Base-by-base conservation (phyloP, 2,888 invertebrate species). In the Mechanitis messenoides region DNA sequence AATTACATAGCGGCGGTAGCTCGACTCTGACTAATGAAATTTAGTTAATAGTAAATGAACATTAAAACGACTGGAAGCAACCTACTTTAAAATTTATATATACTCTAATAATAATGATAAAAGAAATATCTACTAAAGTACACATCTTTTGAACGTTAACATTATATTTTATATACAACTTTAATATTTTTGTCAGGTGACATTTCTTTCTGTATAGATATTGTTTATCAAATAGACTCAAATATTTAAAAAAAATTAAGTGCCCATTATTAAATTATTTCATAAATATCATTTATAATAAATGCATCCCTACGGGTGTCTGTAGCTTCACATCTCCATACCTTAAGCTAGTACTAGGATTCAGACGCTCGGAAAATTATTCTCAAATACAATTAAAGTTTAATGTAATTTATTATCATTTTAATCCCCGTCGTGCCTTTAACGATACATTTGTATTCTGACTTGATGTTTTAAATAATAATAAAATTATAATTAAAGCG, bases 331-430 rank as follows among this genome's bases (percentile, higher is more conserved):
- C 76, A 80, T 78, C 80, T 77, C 71, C 75, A 78, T 78, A 81
- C 74, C 82, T 75, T 73, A 73, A 83, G 76, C 76, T 76, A 80
- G 76, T 81, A 83, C 83, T 81, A 84, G 84, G 81, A 86, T 83
- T 83, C 88, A 86, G 86, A 82, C 84, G 85, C 84, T 81, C 80
- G 88, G 88, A 88, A 90, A 90, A 90, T 90, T 88, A 87, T 87
- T 74, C 81, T 81, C 78, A 86, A 90, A 90, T 87, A 87, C 86
- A 88, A 90, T 90, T 89, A 88, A 85, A 88, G 78, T 84, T 84
- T 86, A 83, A 87, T 81, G 83, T 81, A 85, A 88, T 88, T 89
- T 85, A 83, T 88, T 86, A 87, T 84, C 87, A 88, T 87, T 88
- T 87, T 85, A 88, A 87, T 84, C 86, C 75, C 79, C 76, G 75